Percentiles rank a stretch among this genome's conserved stretches.
Conservation (phyloP, 2,113 vertebrate species). For the Asarcornis scutulata region DNA sequence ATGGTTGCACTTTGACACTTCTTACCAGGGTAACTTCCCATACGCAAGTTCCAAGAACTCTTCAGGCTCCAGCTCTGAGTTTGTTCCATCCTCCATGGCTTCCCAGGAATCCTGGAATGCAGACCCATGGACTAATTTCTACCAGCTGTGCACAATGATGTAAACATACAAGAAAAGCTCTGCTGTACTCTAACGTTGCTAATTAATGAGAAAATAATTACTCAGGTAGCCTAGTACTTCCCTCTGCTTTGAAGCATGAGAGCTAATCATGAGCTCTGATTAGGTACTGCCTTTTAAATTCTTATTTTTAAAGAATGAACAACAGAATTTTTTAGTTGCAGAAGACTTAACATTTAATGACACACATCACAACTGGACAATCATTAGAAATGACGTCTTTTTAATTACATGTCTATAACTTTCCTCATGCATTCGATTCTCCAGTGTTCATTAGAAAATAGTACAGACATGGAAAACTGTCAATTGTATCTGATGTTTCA, state of each 20-base stretch:
- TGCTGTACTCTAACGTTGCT: not conserved
- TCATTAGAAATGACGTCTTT: not conserved
- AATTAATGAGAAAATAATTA: constrained; percentile 22
- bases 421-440: not conserved
- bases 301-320: not conserved
- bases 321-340: not conserved
- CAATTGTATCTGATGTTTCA: not conserved
- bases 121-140: not conserved
- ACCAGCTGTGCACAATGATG: not conserved
- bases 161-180: not conserved
- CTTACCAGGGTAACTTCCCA: constrained; percentile 34
- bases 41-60: constrained; percentile 28
- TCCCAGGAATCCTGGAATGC: not conserved
- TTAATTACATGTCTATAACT: not conserved
- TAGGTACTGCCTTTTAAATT: not conserved
- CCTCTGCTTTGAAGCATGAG: not conserved
- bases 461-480: not conserved
- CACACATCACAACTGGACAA: not conserved
- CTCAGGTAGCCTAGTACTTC: not conserved
- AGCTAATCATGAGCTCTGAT: not conserved
- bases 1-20: not conserved
- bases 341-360: not conserved
- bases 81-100: not conserved
- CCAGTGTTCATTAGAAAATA: not conserved
- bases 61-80: not conserved